Evolutionary conservation across 2,113 vertebrate species (phyloP).

Genomic region (Hypomesus transpacificus): DNA sequence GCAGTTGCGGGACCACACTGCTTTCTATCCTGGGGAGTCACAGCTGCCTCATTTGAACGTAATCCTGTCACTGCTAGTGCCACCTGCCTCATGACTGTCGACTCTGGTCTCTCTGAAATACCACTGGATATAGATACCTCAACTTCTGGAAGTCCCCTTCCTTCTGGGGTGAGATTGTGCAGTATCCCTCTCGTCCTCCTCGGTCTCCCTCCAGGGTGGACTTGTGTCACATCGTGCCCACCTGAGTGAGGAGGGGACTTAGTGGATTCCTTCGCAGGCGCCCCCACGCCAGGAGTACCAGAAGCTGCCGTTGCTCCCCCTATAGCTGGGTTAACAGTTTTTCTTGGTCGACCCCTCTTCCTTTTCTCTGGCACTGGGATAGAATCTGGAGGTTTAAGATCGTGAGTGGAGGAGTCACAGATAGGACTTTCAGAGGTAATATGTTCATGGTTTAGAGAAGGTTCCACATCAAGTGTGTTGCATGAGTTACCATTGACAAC

Average conservation of each 20-base stretch:
- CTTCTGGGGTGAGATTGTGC: neutral
- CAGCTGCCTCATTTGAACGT: neutral
- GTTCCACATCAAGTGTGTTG: neutral
- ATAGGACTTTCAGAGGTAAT: constrained; percentile 11
- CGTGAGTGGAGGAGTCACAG: constrained; percentile 10
- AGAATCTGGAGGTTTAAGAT: constrained; percentile 1
- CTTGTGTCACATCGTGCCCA: too few relatives aligned
- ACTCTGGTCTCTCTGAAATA: too few relatives aligned
- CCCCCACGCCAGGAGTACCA: neutral
- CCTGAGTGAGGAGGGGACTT: neutral
- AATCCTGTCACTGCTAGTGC: neutral
- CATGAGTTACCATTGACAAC: constrained; percentile 1
- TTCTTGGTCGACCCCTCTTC: constrained; percentile 46
- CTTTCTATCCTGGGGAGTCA: constrained; percentile 11
- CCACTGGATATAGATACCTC: neutral
- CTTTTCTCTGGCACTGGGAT: constrained; percentile 20
- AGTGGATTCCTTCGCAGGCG: constrained; percentile 8
- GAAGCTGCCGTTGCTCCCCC: neutral
- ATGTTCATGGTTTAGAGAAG: constrained; percentile 4
- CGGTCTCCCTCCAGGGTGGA: constrained; percentile 22
- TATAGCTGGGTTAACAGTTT: constrained; percentile 1
- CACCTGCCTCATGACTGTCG: neutral
- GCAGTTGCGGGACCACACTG: neutral
- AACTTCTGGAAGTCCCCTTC: constrained; percentile 8
- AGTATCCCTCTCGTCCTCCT: constrained; percentile 38